Percentiles rank a stretch among this genome's conserved stretches.
phyloP scores from a whole-genome alignment of 1,140 invertebrate genomes.

The Doryteuthis pealeii region DNA sequence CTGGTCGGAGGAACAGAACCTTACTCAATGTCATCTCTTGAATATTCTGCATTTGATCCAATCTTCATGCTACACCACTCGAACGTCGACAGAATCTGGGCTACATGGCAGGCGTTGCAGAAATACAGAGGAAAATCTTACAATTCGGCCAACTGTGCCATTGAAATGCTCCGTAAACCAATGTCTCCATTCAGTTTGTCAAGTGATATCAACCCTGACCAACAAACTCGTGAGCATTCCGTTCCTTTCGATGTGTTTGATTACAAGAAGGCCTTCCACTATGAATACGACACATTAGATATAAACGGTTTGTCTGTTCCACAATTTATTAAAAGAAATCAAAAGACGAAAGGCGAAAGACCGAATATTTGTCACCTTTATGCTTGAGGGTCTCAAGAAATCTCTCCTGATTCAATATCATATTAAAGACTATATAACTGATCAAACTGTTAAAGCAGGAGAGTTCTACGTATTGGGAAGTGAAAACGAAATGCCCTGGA shows the following conservation, averaged over 20 bases:
- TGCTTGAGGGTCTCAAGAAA: conserved; percentile 29
- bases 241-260: conserved; percentile 26
- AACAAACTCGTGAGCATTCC: conserved; percentile 26
- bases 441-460: conserved; percentile 14
- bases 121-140: conserved; percentile 25
- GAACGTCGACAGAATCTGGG: conserved; percentile 34
- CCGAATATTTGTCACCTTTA: conserved; percentile 26
- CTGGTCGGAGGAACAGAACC: conserved; percentile 25
- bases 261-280: conserved; percentile 24
- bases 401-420: conserved; percentile 21
- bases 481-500: conserved; percentile 28
- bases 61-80: conserved; percentile 27
- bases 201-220: conserved; percentile 7
- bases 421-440: background rate
- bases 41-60: conserved; percentile 29
- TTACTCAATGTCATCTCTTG: conserved; percentile 32
- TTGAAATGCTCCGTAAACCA: conserved; percentile 18
- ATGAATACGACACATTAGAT: conserved; percentile 28
- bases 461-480: conserved; percentile 36
- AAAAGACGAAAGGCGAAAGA: conserved; percentile 14
- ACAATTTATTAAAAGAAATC: conserved; percentile 17
- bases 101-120: conserved; percentile 37
- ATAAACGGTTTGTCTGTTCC: conserved; percentile 26
- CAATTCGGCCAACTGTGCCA: conserved; percentile 32
- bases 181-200: conserved; percentile 17